Evolutionary conservation across 2,113 vertebrate genomes (phyloP).

Genomic region (Microcebus tavaratra): DNA sequence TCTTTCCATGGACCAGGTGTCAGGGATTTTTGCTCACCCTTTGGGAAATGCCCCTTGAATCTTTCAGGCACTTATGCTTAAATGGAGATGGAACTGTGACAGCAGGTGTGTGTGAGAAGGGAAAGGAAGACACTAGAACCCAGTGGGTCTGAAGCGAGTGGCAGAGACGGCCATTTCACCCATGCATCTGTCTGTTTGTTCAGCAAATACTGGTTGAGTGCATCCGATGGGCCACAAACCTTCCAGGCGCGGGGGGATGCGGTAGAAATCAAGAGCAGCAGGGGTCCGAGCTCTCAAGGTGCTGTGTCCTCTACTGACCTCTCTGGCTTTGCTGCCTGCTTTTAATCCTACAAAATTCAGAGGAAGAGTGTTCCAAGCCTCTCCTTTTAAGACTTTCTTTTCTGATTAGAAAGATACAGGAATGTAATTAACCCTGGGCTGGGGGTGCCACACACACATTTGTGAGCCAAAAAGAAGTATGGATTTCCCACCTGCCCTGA

Average conservation of each 20-base stretch:
- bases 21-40: not conserved
- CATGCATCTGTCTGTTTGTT: not conserved
- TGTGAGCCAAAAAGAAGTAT: constrained; percentile 3
- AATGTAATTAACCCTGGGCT: constrained; percentile 56
- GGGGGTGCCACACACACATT: not conserved
- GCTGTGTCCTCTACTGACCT: not conserved
- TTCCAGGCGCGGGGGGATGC: not conserved
- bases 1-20: not conserved
- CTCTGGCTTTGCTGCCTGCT: not conserved
- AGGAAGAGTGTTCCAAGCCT: not conserved
- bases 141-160: not conserved
- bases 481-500: constrained; percentile 49
- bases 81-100: not conserved
- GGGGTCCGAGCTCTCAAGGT: no score
- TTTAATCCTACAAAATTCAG: not conserved
- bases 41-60: not conserved
- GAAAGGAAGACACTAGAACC: not conserved
- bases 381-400: constrained; percentile 36
- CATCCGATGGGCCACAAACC: not conserved
- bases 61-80: not conserved
- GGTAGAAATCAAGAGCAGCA: not conserved
- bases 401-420: constrained; percentile 50
- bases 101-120: not conserved
- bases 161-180: not conserved
- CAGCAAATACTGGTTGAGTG: not conserved